Base-by-base conservation (phyloP, 2,888 invertebrate genomes). In the Mycalesis mineus region DNA sequence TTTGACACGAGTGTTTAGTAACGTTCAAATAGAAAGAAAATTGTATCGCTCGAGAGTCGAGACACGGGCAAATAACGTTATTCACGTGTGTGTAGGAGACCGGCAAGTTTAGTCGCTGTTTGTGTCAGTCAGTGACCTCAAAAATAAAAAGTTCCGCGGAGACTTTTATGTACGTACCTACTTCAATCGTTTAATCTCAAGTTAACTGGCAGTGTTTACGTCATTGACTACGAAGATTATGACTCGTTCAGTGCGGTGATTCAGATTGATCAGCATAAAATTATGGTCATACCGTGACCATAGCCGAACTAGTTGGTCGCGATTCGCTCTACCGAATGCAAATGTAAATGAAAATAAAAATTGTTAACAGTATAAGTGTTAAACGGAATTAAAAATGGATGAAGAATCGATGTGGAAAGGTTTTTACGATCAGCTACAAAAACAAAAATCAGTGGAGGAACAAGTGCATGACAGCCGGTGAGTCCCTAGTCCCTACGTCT, bases 391-490 rank as follows among this genome's bases (percentile, higher is more conserved):
- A 58, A 68, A 63, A 68, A 90, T 86, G 92, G 91, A 93, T 80
- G 95, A 95, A 82, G 95, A 95, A 74, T 87, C 91, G 9, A 94
- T 95, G 94, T 95, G 95, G 94, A 94, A 92, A 82, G 92, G 91
- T 60, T 93, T 94, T 72, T 95, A 94, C 71, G 92, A 93, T 55
- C 93, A 92, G 72, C 77, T 94, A 61, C 91, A 92, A 67, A 91
- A 92, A 60, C 91, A 92, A 67, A 92, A 92, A 75, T 92, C 92
- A 57, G 71, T 86, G 54, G 91, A 92, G 51, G 92, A 92, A 64
- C 91, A 91, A 61, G 92, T 92, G 62, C 94, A 94, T 71, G 94
- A 95, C 68, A 87, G 80, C 72, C 92, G 91, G 95, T 95, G 91
- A 80, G 89, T 50, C 22, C 22, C 22, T 22, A 80, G 89, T 50